Evolutionary conservation across 2,888 invertebrate genomes (phyloP), one percentile per base, ranked within the genome.

Genomic region (Terebella lapidaria): DNA sequence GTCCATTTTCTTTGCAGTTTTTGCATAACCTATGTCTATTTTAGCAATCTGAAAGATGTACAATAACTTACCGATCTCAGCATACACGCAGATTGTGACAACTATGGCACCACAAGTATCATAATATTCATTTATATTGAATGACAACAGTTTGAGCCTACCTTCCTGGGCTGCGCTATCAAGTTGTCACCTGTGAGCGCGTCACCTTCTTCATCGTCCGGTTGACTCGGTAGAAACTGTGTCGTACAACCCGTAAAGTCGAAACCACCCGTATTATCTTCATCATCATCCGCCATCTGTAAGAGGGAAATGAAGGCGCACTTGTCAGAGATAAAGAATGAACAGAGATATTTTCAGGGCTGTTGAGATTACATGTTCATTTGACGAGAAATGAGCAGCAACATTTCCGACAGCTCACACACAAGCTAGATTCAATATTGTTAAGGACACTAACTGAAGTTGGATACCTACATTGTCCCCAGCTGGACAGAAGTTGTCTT

Each of bases 1-100:
- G 73, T 94, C 91, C 47, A 93, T 86, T 61, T 88, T 89, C 75
- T 93, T 93, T 3, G 93, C 90, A 58, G 88, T 85, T 80, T 88
- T 87, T 3, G 92, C 90, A 78, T 90, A 92, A 0, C 87, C 86
- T 63, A 93, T 88, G 71, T 87, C 85, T 53, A 88, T 86, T 81
- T 88, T 88, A 2, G 86, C 85, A 3, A 88, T 85, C 88, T 88
- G 47, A 5, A 57, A 18, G 20, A 53, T 1, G 52, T 35, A 15
- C n/a, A 35, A 35, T 35, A 15, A 35, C 10, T n/a, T 35, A n/a
- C 42, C 42, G n/a, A 15, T 35, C 42, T 35, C n/a, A 35, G 42
- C 42, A 35, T n/a, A 15, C 10, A 15, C 42, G n/a, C 42, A 15
- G n/a, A 35, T n/a, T 15, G n/a, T n/a, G n/a, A 35, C 42, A 35